Conservation (phyloP, 2,113 vertebrate genomes). For the Psittacara wagleri region DNA sequence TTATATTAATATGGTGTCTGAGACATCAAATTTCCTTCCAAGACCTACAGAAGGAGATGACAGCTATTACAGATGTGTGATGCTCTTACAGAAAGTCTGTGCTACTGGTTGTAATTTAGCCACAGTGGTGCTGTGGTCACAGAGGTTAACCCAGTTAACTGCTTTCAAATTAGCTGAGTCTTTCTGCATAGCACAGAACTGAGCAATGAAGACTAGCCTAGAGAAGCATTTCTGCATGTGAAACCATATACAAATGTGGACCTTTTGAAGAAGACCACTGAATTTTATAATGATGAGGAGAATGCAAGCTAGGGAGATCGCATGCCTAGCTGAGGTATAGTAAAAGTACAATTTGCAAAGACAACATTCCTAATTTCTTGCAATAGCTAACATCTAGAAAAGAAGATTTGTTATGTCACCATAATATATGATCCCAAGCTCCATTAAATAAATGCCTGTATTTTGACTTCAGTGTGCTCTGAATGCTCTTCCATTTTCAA, state of each 20-base stretch:
- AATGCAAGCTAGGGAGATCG: background rate
- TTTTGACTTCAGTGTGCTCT: background rate
- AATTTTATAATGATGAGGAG: background rate
- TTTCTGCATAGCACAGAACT: background rate
- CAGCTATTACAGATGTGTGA: slow-evolving; percentile 24
- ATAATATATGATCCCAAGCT: background rate
- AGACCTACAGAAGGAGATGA: slow-evolving; percentile 34
- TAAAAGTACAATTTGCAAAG: background rate
- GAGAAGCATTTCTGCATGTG: background rate
- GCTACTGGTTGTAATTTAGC: slow-evolving; percentile 47
- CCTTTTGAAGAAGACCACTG: background rate
- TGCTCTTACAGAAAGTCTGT: background rate
- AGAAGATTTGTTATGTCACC: background rate
- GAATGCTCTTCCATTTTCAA: background rate
- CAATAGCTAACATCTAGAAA: background rate
- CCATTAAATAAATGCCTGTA: background rate
- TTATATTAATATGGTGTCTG: slow-evolving; percentile 16
- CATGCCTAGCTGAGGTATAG: background rate
- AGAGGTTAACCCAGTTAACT: slow-evolving; percentile 60
- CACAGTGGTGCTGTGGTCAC: slow-evolving; percentile 29
- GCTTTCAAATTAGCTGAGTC: slow-evolving; percentile 30
- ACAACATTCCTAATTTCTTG: background rate
- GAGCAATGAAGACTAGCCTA: background rate
- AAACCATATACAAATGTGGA: background rate
- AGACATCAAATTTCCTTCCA: background rate